These are phyloP conservation scores for Sycophila sp. DNA, from an alignment of 1,140 invertebrate species.

Conservation along the genomic window DNA sequence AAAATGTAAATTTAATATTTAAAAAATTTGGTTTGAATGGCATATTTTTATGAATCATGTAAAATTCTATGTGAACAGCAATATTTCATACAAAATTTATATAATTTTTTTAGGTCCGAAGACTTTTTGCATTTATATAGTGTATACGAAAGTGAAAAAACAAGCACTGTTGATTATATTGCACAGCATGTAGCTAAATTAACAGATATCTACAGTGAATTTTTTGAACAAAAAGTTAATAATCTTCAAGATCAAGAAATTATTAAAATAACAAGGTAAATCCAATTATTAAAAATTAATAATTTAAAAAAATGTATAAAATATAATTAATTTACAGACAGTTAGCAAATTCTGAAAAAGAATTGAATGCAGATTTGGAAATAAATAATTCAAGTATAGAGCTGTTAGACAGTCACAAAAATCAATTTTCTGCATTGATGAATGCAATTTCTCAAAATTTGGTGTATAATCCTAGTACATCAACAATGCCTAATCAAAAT, in stretches of 20 bases:
- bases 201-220: not conserved
- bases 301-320: not conserved
- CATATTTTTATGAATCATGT: not conserved
- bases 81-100: too few relatives aligned
- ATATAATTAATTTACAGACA: not conserved
- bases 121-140: slow-evolving; percentile 33
- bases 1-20: slow-evolving; percentile 1
- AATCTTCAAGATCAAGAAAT: not conserved
- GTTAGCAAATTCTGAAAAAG: not conserved
- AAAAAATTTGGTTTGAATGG: not conserved
- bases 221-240: slow-evolving; percentile 11
- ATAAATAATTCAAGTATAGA: slow-evolving; percentile 1
- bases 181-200: not conserved
- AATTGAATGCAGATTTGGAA: not conserved
- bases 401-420: slow-evolving; percentile 3
- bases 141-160: slow-evolving; percentile 16
- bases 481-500: not conserved
- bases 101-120: slow-evolving; percentile 41
- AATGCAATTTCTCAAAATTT: not conserved
- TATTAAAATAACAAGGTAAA: not conserved
- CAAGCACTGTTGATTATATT: not conserved
- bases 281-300: not conserved
- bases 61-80: slow-evolving; percentile 5
- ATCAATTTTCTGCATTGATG: not conserved
- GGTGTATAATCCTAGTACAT: not conserved